Evolutionary conservation across 2,888 invertebrate species (phyloP), one percentile per base, ranked within the genome.

Genomic region (Ditylenchus weischeri): DNA sequence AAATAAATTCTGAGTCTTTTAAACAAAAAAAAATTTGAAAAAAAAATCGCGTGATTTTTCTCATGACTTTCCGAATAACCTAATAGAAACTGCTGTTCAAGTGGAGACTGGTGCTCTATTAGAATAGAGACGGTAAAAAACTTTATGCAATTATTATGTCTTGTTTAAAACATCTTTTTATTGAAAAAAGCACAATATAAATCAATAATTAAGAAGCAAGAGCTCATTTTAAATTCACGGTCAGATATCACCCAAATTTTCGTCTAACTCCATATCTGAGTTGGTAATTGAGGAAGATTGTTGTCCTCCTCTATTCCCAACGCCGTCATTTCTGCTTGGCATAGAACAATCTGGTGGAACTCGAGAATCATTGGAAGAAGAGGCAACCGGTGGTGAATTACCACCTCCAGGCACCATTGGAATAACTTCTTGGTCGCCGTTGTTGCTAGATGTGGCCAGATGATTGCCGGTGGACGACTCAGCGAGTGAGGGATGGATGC

Each of bases 231-330:
- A 2, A 10, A 43, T 15, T 43, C 43, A 15, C 43, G 13, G 15
- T 54, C 29, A 54, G 1, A 54, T 54, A 10, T 54, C 54, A 54
- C 54, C 54, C 23, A 54, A 23, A 29, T 54, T 54, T 29, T 54
- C 54, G 29, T 54, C 54, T n/a, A 54, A 54, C 29, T 54, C 54
- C 54, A 54, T 54, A 54, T 54, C 54, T 7, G 54, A 54, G 43
- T 43, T 43, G 3, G 43, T 43, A 15, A 43, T 43, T 13, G 43
- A 43, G 8, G 54, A 21, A 54, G 21, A 23, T 13, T 21, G 54
- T n/a, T 54, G 54, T 54, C 54, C 54, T 23, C 29, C 29, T 21
- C 54, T 54, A 29, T 21, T 23, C 13, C 54, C 23, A 18, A n/a
- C 21, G 7, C 54, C 54, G 13, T 29, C 54, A 54, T n/a, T 54